phyloP scores from a whole-genome alignment of 64 coral and sea anemone species.

The Montipora efflorescens region DNA sequence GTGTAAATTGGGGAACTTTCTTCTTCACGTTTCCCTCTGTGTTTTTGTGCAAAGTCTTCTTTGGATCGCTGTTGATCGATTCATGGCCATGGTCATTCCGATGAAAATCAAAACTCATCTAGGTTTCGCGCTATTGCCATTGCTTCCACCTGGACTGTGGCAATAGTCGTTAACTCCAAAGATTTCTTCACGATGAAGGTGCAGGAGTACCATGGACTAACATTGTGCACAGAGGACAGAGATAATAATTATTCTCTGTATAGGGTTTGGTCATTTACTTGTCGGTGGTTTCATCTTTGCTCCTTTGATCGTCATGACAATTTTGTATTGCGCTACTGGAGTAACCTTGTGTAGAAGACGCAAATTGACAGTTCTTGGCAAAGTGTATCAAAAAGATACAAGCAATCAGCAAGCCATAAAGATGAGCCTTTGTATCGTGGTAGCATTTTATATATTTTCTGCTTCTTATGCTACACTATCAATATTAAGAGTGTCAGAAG shows the following conservation, averaged over 20 bases:
- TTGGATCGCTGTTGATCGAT: constrained; percentile 38
- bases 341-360: background rate
- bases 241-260: background rate
- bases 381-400: background rate
- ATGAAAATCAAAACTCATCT: background rate
- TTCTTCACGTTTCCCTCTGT: background rate
- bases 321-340: background rate
- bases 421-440: background rate
- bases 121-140: background rate
- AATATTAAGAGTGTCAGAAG: background rate
- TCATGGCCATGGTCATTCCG: constrained; percentile 44
- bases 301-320: background rate
- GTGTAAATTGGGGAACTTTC: constrained; percentile 52
- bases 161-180: background rate
- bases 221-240: background rate
- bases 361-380: background rate
- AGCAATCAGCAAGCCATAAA: background rate
- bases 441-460: background rate
- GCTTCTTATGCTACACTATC: background rate
- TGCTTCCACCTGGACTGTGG: background rate
- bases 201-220: background rate
- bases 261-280: background rate
- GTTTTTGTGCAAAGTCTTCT: constrained; percentile 45
- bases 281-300: background rate
- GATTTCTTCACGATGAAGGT: constrained; percentile 12